Evolutionary conservation across 2,888 invertebrate species (phyloP), one percentile per base, ranked within the genome.

Genomic region (Athrips mouffetella): DNA sequence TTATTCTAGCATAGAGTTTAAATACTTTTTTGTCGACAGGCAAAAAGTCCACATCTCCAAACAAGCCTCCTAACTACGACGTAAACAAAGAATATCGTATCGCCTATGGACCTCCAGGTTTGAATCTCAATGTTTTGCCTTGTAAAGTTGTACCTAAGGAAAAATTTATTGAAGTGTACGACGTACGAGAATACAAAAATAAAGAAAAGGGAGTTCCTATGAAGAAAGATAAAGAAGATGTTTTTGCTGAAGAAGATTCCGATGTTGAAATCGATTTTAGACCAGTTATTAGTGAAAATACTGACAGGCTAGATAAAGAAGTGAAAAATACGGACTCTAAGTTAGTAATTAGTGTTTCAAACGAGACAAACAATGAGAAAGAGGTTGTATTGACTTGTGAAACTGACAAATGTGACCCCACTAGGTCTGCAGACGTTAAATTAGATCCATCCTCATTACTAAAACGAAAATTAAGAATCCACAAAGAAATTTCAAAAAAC

Each of bases 51-150:
- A 11, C 48, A 58, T 13, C n/a, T 21, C 25, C 39, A 37, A 30
- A 16, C 35, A 48, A 53, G 45, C 11, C 53, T 4, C 51, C 51
- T 5, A 48, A 54, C 35, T 59, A 53, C 35, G 53, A 61, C 25
- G 27, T 40, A 0, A 8, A 23, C 2, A 60, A 47, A 1, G 51
- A 64, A 39, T 55, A 47, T 6, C 45, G 49, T 0, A 18, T 73
- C 0, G 65, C 60, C 0, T 70, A 58, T 25, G 76, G 76, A 1
- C 78, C 78, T 10, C 69, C 74, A 0, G 75, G 65, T 0, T 6
- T 8, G 13, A 21, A 45, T 21, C 1, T 31, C 2, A 20, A 7
- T 8, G 13, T 13, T 4, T 47, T 69, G 16, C 3, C 35, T 2
- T 8, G 55, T 0, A 63, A 62, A 58, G 18, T 53, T n/a, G 48